Conservation (phyloP, 2,797 vertebrate species). For the Coreius guichenoti region DNA sequence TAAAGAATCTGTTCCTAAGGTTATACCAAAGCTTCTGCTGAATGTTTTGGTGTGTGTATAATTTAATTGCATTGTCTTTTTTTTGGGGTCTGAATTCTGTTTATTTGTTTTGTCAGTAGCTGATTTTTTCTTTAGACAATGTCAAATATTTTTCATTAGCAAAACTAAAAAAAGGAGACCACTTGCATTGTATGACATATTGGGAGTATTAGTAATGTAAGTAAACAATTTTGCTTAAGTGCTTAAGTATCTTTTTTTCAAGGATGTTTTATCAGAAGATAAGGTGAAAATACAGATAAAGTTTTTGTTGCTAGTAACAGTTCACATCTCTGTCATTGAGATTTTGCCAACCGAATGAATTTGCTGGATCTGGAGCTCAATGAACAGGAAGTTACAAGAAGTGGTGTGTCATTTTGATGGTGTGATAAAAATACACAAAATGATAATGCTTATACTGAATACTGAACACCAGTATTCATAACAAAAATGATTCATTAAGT, state of each 20-base stretch:
- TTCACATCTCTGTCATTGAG: background rate
- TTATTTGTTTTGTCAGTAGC: background rate
- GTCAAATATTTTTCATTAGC: background rate
- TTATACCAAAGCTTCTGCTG: background rate
- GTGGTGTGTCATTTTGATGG: background rate
- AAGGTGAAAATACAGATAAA: background rate
- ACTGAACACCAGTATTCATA: background rate
- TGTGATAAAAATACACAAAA: background rate
- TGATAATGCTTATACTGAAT: background rate
- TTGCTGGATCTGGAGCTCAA: background rate
- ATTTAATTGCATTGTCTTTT: background rate
- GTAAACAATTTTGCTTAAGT: background rate
- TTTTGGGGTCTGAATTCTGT: background rate
- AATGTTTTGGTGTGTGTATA: background rate
- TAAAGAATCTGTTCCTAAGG: conserved; percentile 3
- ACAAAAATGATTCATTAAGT: background rate
- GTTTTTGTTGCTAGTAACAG: background rate
- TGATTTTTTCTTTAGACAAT: background rate
- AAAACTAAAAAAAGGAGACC: background rate
- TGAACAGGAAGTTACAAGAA: background rate
- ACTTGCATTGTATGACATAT: background rate
- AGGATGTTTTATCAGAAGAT: background rate
- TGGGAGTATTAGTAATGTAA: background rate
- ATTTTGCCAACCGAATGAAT: background rate
- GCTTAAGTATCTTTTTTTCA: background rate